A percentile compares a stretch with the other conserved stretches of the same genome.
These are phyloP conservation scores for Drosophila paulistorum DNA, from an alignment of 1,140 invertebrate species.

Conservation along the genomic window DNA sequence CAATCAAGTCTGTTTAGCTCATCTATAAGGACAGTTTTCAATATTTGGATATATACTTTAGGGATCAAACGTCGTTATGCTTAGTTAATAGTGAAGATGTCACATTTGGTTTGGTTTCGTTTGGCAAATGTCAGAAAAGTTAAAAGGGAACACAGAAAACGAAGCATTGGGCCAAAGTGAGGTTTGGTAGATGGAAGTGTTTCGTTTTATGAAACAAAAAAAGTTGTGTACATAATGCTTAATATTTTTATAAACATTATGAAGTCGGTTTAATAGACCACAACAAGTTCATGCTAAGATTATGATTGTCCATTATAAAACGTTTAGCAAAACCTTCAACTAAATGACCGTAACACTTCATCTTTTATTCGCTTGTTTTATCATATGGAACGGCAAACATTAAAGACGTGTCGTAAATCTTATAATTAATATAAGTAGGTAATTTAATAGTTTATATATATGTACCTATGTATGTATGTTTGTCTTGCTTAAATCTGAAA, in stretches of 20 bases:
- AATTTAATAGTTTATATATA: conserved; percentile 10
- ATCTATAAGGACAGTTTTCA: no score
- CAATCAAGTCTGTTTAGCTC: no score
- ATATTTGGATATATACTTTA: no score
- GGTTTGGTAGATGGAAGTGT: not conserved
- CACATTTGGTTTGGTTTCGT: not conserved
- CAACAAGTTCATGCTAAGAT: not conserved
- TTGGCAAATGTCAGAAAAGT: not conserved
- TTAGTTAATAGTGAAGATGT: no score
- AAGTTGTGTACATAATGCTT: no score
- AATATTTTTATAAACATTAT: not conserved
- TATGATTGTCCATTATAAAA: conserved; percentile 3
- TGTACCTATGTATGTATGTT: not conserved
- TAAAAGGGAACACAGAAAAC: not conserved
- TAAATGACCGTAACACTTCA: conserved; percentile 10
- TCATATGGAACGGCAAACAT: conserved; percentile 25
- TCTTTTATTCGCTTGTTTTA: conserved; percentile 17
- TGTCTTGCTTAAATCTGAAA: conserved; percentile 38
- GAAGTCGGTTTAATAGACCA: conserved; percentile 4
- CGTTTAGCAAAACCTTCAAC: conserved; percentile 22
- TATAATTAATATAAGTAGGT: conserved; percentile 24
- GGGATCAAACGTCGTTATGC: no score
- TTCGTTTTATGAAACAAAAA: no score
- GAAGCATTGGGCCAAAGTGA: not conserved
- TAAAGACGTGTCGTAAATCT: conserved; percentile 35